Evolutionary conservation across 2,113 vertebrate species (phyloP).

Genomic region (Rhea americana): DNA sequence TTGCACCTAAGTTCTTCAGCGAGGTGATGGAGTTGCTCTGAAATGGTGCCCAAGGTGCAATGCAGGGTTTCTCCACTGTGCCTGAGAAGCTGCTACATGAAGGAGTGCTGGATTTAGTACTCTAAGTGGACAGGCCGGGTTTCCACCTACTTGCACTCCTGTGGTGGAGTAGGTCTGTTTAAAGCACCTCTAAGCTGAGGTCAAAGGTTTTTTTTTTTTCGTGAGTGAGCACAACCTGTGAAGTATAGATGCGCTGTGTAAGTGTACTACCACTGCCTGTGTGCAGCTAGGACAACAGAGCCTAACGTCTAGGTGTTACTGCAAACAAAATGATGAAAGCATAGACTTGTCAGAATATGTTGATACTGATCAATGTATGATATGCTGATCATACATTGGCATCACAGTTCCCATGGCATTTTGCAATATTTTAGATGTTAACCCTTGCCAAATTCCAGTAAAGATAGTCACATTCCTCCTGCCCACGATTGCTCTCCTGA

Average conservation of each 20-base stretch:
- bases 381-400: neutral
- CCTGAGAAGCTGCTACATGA: neutral
- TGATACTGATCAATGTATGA: too few relatives aligned
- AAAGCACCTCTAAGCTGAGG: neutral
- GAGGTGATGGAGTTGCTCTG: neutral
- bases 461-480: neutral
- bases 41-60: accelerated
- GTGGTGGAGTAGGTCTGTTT: neutral
- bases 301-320: slow-evolving; percentile 35
- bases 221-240: neutral
- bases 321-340: slow-evolving; percentile 44
- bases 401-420: neutral
- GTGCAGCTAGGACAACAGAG: neutral
- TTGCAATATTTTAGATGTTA: slow-evolving; percentile 7
- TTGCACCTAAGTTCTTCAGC: neutral
- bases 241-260: neutral
- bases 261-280: neutral
- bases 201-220: neutral
- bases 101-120: neutral
- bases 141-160: neutral
- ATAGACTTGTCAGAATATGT: neutral
- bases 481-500: neutral
- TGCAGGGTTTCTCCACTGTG: accelerated
- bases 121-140: neutral
- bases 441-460: neutral